These are phyloP conservation scores for Lordiphosa stackelbergi DNA, from an alignment of 1,140 invertebrate genomes.

Conservation along the genomic window DNA sequence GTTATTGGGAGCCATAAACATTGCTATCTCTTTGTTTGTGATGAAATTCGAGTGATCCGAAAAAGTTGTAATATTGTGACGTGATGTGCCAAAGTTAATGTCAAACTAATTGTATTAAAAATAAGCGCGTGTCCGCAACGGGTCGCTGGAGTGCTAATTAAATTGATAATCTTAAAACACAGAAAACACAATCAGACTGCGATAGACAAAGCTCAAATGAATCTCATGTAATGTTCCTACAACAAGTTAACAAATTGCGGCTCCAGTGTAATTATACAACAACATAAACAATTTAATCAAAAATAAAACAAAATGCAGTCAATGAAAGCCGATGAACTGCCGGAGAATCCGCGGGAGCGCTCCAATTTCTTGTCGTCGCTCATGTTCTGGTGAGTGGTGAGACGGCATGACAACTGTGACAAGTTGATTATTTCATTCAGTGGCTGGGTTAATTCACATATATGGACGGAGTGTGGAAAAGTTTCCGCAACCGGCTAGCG, in stretches of 20 bases:
- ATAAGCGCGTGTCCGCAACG: conserved; percentile 52
- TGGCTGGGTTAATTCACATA: conserved; percentile 54
- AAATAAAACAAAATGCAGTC: conserved; percentile 49
- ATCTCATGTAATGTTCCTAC: conserved; percentile 14
- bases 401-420: conserved; percentile 23
- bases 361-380: conserved; percentile 57
- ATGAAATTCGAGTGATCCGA: no score
- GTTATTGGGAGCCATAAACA: no score
- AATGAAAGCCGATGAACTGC: conserved; percentile 60
- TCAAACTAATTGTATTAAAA: conserved; percentile 62
- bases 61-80: no score
- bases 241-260: conserved; percentile 4
- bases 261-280: not conserved
- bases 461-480: conserved; percentile 21
- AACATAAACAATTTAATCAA: conserved; percentile 12
- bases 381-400: conserved; percentile 54
- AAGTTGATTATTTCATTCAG: conserved; percentile 55
- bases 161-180: conserved; percentile 22
- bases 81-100: conserved; percentile 27
- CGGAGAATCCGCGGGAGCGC: conserved; percentile 57
- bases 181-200: conserved; percentile 13
- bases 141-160: conserved; percentile 46
- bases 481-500: conserved; percentile 7
- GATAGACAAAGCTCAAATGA: conserved; percentile 19
- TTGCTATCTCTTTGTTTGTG: no score